Conservation (phyloP, 92 coral and sea anemone genomes). For the Epizoanthus illoricatus region DNA sequence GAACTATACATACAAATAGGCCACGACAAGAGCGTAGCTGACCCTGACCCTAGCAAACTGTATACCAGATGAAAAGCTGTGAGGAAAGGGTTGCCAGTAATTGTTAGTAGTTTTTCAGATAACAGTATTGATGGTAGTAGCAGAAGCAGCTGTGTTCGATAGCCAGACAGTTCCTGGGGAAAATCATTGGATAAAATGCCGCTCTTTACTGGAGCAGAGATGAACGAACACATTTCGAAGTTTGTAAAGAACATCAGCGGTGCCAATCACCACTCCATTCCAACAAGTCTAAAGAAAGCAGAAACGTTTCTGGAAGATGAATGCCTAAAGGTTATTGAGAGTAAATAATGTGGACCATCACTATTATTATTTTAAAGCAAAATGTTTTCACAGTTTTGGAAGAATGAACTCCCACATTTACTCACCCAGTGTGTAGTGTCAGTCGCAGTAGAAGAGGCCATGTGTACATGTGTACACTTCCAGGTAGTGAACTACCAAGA, state of each 20-base stretch:
- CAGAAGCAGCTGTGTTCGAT: background rate
- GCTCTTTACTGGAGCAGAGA: constrained; percentile 43
- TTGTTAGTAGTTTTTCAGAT: background rate
- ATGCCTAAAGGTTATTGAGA: constrained; percentile 42
- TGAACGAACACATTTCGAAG: constrained; percentile 37
- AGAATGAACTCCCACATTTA: constrained; percentile 46
- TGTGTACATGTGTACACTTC: constrained; percentile 41
- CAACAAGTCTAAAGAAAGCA: constrained; percentile 40
- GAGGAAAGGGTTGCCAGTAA: background rate
- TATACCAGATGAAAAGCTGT: background rate
- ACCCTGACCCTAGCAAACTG: background rate
- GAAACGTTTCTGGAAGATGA: constrained; percentile 56
- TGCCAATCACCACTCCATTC: constrained; percentile 18
- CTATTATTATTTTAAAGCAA: constrained; percentile 44
- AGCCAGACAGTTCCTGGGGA: background rate
- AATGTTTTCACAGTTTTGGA: constrained; percentile 55
- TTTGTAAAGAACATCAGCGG: too few species aligned
- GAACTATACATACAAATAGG: background rate
- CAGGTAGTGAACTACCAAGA: too few species aligned
- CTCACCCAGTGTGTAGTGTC: constrained; percentile 42
- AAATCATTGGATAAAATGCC: constrained; percentile 37
- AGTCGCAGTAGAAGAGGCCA: constrained; percentile 33
- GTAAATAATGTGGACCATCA: constrained; percentile 18
- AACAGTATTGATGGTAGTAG: background rate
- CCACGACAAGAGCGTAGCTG: background rate